Evolutionary conservation across 2,797 vertebrate genomes (phyloP).

Genomic region (Neosilurus hyrtlii): DNA sequence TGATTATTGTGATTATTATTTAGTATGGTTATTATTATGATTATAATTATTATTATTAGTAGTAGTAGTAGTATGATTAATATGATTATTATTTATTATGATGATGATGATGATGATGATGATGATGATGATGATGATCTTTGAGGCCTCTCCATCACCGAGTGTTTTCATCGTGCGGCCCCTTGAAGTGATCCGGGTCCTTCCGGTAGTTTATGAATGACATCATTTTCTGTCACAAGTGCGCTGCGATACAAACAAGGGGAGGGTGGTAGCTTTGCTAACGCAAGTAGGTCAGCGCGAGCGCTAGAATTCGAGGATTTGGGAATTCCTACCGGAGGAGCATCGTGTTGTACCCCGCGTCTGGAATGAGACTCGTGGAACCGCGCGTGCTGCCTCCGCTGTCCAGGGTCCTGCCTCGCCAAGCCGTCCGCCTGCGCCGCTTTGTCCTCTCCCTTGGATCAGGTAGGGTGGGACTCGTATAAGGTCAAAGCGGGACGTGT

Average conservation of each 20-base stretch:
- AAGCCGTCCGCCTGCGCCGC: constrained; percentile 70
- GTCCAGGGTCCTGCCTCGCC: constrained; percentile 77
- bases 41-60: too few species aligned
- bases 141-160: background rate
- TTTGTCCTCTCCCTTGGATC: constrained; percentile 67
- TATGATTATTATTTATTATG: too few species aligned
- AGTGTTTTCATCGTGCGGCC: constrained; percentile 33
- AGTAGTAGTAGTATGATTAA: too few species aligned
- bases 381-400: constrained; percentile 71
- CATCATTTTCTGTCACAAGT: constrained; percentile 71
- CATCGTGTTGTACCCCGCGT: constrained; percentile 44
- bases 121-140: too few species aligned
- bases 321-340: constrained; percentile 37
- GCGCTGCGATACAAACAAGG: constrained; percentile 59
- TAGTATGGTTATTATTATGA: too few species aligned
- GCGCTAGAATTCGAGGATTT: constrained; percentile 46
- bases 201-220: constrained; percentile 71
- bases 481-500: constrained; percentile 37
- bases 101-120: too few species aligned
- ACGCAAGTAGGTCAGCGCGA: constrained; percentile 53
- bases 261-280: constrained; percentile 50
- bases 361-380: constrained; percentile 63
- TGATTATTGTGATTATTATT: too few species aligned
- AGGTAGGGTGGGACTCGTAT: constrained; percentile 61
- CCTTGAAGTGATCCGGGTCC: constrained; percentile 78